Base-by-base conservation (phyloP, 2,888 invertebrate species). In the Deilephila elpenor region DNA sequence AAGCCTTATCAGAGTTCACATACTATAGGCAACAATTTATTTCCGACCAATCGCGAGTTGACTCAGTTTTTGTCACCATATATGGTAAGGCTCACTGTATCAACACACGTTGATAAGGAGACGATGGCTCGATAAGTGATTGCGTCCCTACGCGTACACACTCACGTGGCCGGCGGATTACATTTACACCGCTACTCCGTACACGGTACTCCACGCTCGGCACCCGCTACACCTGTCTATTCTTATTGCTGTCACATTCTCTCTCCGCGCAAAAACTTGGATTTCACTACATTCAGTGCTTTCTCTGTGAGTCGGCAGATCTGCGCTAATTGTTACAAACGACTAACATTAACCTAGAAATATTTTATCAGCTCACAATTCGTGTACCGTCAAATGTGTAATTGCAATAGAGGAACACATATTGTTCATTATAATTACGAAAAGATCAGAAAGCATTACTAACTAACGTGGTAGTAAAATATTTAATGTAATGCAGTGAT, bases 31-130 rank as follows among this genome's bases (percentile, higher is more conserved):
- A 87, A 87, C 87, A 89, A 85, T 88, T 88, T 87, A 86, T 88
- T 89, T 88, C 91, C 95, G 92, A 89, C 96, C 97, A 97, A 97
- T 97, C 94, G 95, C 93, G 90, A 93, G 93, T 95, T 95, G 86
- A 84, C 84, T 89, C 88, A 91, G 88, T 89, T 92, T 93, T 93
- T 96, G 96, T 97, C 96, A 96, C 97, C 97, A 96, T 97, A 97
- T 97, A 97, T 96, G 97, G 97, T 95, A 96, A 95, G 95, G 94
- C 85, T 84, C 83, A 84, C 80, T 82, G 85, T 86, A 85, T 89
- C 82, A 86, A 83, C 86, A 84, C 78, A 83, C 85, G 88, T 75
- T 91, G 89, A 91, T 91, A 90, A 88, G 80, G 83, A 84, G 62
- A 79, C 80, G 83, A 85, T 85, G 83, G 82, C 82, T 83, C 88